A percentile compares a stretch with the other conserved stretches of the same genome.
phyloP scores from a whole-genome alignment of 2,888 invertebrate genomes.

The Buathra laborator region DNA sequence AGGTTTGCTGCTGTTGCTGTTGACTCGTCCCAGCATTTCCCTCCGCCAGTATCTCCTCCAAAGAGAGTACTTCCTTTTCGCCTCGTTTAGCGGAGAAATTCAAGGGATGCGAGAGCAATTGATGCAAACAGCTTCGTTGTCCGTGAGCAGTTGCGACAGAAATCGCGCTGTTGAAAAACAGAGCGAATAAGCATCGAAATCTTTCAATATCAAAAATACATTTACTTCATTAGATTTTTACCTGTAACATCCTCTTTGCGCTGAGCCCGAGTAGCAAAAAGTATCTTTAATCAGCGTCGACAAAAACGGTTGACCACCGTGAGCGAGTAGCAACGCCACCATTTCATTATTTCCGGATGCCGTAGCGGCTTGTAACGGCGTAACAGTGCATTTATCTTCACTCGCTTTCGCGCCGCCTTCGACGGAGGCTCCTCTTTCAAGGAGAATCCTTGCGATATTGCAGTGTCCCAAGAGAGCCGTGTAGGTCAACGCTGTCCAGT shows the following conservation, averaged over 20 bases:
- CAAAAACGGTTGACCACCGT: conserved; percentile 95
- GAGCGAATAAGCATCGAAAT: conserved; percentile 6
- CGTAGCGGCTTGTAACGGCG: conserved; percentile 95
- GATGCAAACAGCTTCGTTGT: conserved; percentile 92
- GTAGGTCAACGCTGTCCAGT: conserved; percentile 96
- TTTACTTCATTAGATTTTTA: conserved; percentile 73
- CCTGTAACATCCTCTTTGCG: conserved; percentile 94
- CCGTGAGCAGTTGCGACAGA: conserved; percentile 96
- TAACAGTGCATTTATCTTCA: conserved; percentile 94
- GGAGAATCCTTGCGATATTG: conserved; percentile 87
- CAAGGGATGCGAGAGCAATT: conserved; percentile 91
- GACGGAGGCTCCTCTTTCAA: conserved; percentile 93
- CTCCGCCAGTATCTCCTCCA: conserved; percentile 96
- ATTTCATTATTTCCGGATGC: conserved; percentile 93
- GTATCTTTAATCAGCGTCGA: conserved; percentile 94
- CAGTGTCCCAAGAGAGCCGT: conserved; percentile 89
- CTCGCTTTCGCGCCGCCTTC: conserved; percentile 94
- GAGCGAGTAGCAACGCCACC: conserved; percentile 92
- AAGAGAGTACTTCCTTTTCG: conserved; percentile 91
- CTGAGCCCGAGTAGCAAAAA: conserved; percentile 94
- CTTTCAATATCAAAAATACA: background rate
- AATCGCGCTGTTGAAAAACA: conserved; percentile 88
- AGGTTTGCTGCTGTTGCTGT: conserved; percentile 79
- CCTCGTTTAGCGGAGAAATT: conserved; percentile 86
- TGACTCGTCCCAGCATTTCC: conserved; percentile 86